Base-by-base conservation (phyloP, 2,113 vertebrate species). In the Trichechus manatus region DNA sequence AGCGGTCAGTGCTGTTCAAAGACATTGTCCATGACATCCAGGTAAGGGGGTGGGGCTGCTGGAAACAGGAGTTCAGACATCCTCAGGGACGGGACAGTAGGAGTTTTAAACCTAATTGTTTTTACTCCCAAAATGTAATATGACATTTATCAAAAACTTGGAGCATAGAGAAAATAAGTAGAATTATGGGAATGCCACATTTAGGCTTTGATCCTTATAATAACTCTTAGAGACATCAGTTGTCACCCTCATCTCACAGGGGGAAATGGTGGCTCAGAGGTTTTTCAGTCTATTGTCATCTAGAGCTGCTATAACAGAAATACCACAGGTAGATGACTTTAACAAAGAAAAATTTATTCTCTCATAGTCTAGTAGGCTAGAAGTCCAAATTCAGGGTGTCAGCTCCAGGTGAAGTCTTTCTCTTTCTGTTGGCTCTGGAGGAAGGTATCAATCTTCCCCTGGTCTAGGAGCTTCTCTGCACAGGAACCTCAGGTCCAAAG, bases 11-110 rank as follows among this genome's bases (percentile, higher is more conserved):
- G 5, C 97, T 98, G 6, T 99, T 99, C 98, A 99, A 99, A 97
- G 99, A 99, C 0, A 98, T 99, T 3, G 98, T 99, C 82, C 99
- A 99, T 72, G 98, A 98, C 47, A 99, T 99, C 96, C 99, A 99
- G 99, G 99, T 99, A 91, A 50, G 97, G 80, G 42, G 97, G 83
- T 25, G 0, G 47, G n/a, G 84, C 20, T 50, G 86, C 61, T 11
- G 11, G 1, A 17, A 63, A 0, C 14, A 22, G 33, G n/a, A 9
- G 17, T 25, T 9, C 15, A 31, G 56, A n/a, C 25, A 1, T 61
- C 70, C 25, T 64, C 19, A 3, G 14, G 36, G 68, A 1, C 19
- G 1, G 1, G 36, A 53, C n/a, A 0, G 5, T 72, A 9, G 17
- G 23, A 29, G 29, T 8, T 10, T 72, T 50, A 77, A 66, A 63